Conservation (phyloP, 2,797 vertebrate genomes). For the Artibeus lituratus region DNA sequence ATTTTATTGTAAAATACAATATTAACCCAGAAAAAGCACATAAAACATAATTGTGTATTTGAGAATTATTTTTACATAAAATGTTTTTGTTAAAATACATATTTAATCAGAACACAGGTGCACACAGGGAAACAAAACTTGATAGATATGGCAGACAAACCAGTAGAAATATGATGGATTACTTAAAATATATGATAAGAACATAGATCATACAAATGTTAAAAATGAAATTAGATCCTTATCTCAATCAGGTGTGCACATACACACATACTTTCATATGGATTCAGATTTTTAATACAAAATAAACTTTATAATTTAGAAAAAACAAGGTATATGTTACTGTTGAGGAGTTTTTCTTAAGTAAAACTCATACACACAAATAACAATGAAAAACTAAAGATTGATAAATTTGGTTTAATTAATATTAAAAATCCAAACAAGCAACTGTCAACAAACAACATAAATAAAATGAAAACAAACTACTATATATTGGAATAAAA, state of each 20-base stretch:
- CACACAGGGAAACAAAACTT: neutral
- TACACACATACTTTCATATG: neutral
- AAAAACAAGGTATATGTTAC: neutral
- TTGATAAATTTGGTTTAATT: neutral
- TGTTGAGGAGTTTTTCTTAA: neutral
- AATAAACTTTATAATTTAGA: neutral
- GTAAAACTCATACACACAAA: neutral
- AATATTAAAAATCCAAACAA: neutral
- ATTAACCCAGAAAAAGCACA: neutral
- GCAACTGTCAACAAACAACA: neutral
- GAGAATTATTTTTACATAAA: neutral
- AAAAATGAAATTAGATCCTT: neutral
- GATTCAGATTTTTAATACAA: neutral
- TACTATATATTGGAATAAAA: neutral
- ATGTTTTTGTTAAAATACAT: neutral
- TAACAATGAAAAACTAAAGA: neutral
- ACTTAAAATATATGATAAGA: neutral
- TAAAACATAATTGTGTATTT: neutral
- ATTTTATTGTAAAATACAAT: neutral
- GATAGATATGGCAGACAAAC: neutral
- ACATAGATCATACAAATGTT: neutral
- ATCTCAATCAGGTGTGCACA: neutral
- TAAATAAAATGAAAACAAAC: neutral
- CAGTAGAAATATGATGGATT: neutral
- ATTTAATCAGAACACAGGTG: neutral